Percentiles rank a stretch among this genome's conserved stretches.
Evolutionary conservation across 2,113 vertebrate species (phyloP).

Genomic region (Pangasianodon hypophthalmus): DNA sequence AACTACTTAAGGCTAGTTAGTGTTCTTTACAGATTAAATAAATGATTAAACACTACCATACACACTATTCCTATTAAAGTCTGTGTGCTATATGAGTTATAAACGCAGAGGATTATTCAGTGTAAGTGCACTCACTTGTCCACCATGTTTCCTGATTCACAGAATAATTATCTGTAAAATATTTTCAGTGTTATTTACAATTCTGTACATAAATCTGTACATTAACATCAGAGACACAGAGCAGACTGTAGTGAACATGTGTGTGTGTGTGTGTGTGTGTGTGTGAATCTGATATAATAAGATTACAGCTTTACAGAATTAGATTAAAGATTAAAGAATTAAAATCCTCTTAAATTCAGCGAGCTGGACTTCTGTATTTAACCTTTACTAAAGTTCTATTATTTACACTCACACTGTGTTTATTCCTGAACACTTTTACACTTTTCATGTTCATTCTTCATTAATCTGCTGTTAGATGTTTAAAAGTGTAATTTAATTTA

Average conservation of each 20-base stretch:
- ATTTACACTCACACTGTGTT: neutral
- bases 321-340: neutral
- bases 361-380: neutral
- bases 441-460: neutral
- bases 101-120: neutral
- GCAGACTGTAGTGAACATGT: neutral
- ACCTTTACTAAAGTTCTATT: neutral
- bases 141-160: slow-evolving; percentile 27
- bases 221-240: neutral
- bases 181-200: neutral
- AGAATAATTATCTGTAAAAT: neutral
- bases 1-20: neutral
- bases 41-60: neutral
- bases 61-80: too few relatives aligned
- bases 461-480: neutral
- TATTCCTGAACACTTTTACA: neutral
- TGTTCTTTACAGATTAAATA: neutral
- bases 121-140: slow-evolving; percentile 41
- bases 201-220: neutral
- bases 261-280: slow-evolving; percentile 6
- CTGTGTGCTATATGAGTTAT: neutral
- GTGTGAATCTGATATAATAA: slow-evolving; percentile 58
- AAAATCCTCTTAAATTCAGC: slow-evolving; percentile 5
- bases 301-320: slow-evolving; percentile 58
- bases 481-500: neutral